Evolutionary conservation across 2,888 invertebrate species (phyloP), one percentile per base, ranked within the genome.

Genomic region (Orthosia incerta): DNA sequence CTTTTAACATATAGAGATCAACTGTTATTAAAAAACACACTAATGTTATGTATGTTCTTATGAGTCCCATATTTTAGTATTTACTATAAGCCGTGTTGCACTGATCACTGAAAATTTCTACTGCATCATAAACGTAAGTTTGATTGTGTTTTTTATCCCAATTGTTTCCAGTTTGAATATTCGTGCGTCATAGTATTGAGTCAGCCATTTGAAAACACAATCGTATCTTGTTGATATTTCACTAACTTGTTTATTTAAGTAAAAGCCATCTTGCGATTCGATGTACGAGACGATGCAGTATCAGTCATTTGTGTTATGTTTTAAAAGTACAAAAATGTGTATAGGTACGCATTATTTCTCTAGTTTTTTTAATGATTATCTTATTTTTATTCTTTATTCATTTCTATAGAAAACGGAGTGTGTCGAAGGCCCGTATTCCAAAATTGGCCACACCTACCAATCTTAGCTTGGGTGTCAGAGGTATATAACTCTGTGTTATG

Each of bases 81-180:
- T 39, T 7, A 65, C 31, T 56, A 13, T 18, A 16, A 20, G 16
- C 13, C 60, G 23, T 55, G 20, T 13, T 46, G 55, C 57, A 60
- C 26, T 26, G 69, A 51, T 39, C 26, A 26, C 59, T 20, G 31
- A 67, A 31, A 55, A 46, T 59, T 20, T 63, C 55, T 31, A 39
- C 45, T 63, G 65, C 46, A 39, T 48, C 39, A 65, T 62, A 31
- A 62, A 39, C 4, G n/a, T 51, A 59, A 39, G 4, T 53, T 20
- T 51, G 48, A 55, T 20, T 60, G 48, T 63, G 46, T n/a, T 66
- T 66, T 50, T 13, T 31, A 26, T 55, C n/a, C 23, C 55, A 50
- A 75, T 77, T 77, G 77, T 76, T 74, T 63, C n/a, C 13, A 20
- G 45, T 66, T 66, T 75, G 26, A 63, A 77, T 75, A 70, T 55